A percentile compares a stretch with the other conserved stretches of the same genome.
Conservation (phyloP, 1,140 invertebrate species). For the Drosophila saltans region DNA sequence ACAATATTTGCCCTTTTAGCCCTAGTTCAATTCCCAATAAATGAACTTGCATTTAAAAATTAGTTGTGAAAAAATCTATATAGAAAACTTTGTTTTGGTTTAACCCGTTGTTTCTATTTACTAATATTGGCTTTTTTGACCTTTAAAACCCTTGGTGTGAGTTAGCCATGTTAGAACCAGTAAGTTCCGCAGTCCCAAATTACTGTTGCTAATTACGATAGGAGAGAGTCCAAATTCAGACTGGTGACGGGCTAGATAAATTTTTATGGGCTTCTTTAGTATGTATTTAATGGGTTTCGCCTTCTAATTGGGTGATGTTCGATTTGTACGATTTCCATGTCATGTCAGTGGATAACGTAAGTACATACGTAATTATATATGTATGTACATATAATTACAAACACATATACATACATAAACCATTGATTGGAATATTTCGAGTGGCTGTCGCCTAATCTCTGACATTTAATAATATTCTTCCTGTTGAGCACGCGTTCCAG, state of each 20-base stretch:
- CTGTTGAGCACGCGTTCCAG: conserved; percentile 48
- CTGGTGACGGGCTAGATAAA: conserved; percentile 23
- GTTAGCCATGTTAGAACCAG: conserved; percentile 15
- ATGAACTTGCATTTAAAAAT: neutral
- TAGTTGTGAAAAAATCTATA: neutral
- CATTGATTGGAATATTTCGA: conserved; percentile 62
- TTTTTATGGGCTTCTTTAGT: conserved; percentile 53
- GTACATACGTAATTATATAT: neutral
- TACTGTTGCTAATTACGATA: conserved; percentile 40
- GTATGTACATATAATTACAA: neutral
- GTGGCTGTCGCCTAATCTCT: conserved; percentile 48
- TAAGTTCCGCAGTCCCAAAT: conserved; percentile 23
- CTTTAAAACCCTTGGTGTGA: conserved; percentile 46
- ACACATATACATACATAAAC: conserved; percentile 19
- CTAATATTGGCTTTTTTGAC: conserved; percentile 36
- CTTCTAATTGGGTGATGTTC: conserved; percentile 50
- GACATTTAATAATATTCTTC: conserved; percentile 42
- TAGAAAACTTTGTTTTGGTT: conserved; percentile 22
- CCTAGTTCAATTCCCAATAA: neutral
- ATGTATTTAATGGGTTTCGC: conserved; percentile 61
- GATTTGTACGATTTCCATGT: conserved; percentile 64
- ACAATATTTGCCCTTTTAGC: neutral
- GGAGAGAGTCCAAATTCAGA: conserved; percentile 36
- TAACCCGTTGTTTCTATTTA: conserved; percentile 12
- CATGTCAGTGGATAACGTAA: conserved; percentile 3